phyloP scores from a whole-genome alignment of 2,888 invertebrate genomes.

The Coelogynopora nodosa region DNA sequence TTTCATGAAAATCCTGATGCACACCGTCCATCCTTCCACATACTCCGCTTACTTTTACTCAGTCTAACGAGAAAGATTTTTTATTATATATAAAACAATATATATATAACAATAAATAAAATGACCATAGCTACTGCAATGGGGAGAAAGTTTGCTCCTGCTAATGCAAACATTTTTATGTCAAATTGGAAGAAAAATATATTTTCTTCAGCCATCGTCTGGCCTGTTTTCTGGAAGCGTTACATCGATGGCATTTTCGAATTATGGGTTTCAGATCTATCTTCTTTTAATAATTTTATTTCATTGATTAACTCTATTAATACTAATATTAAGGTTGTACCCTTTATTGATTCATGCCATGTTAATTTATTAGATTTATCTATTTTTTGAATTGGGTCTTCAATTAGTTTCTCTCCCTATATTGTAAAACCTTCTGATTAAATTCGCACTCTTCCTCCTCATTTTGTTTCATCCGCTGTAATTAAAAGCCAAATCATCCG shows the following conservation, averaged over 20 bases:
- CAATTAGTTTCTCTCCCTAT: background rate
- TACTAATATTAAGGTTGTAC: background rate
- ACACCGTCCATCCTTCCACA: background rate
- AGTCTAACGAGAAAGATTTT: background rate
- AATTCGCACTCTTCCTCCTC: background rate
- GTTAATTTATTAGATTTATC: background rate
- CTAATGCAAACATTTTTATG: constrained; percentile 17
- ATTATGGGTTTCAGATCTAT: background rate
- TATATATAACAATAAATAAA: background rate
- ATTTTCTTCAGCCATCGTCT: background rate
- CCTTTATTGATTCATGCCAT: background rate
- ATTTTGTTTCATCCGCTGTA: background rate
- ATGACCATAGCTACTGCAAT: constrained; percentile 12
- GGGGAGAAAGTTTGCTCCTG: constrained; percentile 17
- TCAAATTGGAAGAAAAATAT: background rate
- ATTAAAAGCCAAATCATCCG: background rate
- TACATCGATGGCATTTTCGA: background rate
- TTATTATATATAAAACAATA: too few relatives aligned
- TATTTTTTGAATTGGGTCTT: background rate
- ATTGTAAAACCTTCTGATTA: background rate
- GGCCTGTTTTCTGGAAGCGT: background rate
- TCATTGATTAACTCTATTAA: background rate
- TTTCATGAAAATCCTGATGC: background rate
- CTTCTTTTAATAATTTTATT: background rate
- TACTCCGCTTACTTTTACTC: background rate